Percentiles rank a stretch among this genome's conserved stretches.
Conservation (phyloP, 2,113 vertebrate genomes). For the Delphinus delphis region DNA sequence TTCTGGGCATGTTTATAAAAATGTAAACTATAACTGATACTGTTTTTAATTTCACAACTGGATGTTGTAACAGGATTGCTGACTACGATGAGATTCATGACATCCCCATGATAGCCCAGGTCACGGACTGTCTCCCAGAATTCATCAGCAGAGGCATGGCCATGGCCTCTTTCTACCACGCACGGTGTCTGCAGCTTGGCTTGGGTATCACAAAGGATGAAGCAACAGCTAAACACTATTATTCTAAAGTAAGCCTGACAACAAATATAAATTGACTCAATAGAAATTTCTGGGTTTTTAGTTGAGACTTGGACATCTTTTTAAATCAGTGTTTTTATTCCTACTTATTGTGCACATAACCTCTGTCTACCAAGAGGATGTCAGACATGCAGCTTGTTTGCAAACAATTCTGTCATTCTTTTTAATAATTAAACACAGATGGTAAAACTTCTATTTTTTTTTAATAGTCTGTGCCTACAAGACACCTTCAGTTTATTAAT, state of each 20-base stretch:
- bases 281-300: not conserved
- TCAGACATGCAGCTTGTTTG: not conserved
- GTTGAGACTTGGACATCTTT: not conserved
- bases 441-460: not conserved
- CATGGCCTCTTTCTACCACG: conserved; percentile 87
- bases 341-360: not conserved
- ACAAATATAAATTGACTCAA: not conserved
- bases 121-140: conserved; percentile 81
- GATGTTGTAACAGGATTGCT: conserved; percentile 73
- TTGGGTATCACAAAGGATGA: conserved; percentile 80
- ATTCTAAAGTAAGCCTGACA: conserved; percentile 78
- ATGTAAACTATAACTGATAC: not conserved
- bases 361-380: not conserved
- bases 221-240: conserved; percentile 77
- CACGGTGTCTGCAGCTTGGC: conserved; percentile 86
- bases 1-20: not conserved
- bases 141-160: conserved; percentile 84
- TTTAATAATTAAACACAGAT: not conserved
- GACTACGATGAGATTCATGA: conserved; percentile 75
- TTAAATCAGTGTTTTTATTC: not conserved
- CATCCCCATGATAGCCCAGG: conserved; percentile 74
- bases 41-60: not conserved
- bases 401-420: not conserved
- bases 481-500: too few species aligned
- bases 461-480: too few species aligned